Evolutionary conservation across 2,797 vertebrate species (phyloP), one percentile per base, ranked within the genome.

Genomic region (Coregonus suidteri): DNA sequence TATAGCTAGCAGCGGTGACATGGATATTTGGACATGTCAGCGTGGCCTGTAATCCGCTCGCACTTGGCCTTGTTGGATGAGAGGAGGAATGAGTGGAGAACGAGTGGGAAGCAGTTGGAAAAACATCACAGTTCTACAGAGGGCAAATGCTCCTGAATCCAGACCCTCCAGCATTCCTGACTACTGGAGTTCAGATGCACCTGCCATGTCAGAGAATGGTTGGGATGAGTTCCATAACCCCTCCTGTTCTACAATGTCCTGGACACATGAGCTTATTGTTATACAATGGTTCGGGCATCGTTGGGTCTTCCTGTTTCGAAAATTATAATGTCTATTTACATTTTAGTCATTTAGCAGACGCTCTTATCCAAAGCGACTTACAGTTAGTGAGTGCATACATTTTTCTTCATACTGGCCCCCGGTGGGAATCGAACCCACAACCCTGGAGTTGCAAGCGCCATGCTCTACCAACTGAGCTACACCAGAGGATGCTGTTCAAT

Each of bases 21-120:
- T 80, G 80, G 82, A 83, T 90, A 90, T 91, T 90, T 91, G 84
- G 89, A 92, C 88, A 25, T 81, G 87, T 79, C 87, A 62, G 65
- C 84, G 82, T 31, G 31, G 84, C 77, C 79, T 77, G 72, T 87
- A 79, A 87, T 88, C 82, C 83, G 77, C 82, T 89, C 80, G 82
- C 66, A 62, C 81, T 88, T 80, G 73, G 77, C 81, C 79, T 82
- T 87, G 79, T 84, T 65, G 82, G 65, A 89, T 76, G 78, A 81
- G 76, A 81, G 84, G 81, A 81, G 37, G 86, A 86, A 86, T 78
- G 78, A 86, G 79, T 54, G n/a, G 72, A 76, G 52, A n/a, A n/a
- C n/a, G 18, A 53, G 52, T 4, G 51, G 31, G 25, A 75, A 41
- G n/a, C 56, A 30, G 34, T 35, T 34, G 31, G 34, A 67, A 31